Percentiles rank a stretch among this genome's conserved stretches.
Evolutionary conservation across 2,888 invertebrate species (phyloP).

Genomic region (Orthosia incerta): DNA sequence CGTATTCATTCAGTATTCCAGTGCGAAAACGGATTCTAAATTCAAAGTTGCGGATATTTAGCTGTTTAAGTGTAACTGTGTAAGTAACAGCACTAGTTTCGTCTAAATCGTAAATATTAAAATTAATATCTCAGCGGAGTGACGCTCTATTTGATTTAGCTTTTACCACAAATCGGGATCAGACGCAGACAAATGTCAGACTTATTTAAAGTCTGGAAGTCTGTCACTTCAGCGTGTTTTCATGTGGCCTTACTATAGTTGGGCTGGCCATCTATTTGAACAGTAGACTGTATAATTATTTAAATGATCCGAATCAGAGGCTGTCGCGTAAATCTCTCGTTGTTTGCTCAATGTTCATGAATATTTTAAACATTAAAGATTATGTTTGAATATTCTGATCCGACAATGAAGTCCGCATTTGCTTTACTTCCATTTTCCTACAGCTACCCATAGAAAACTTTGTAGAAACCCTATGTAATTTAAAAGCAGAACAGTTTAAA

Average conservation of each 20-base stretch:
- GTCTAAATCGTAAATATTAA: slow-evolving; percentile 63
- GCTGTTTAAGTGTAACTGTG: slow-evolving; percentile 35
- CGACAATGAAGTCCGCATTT: not conserved
- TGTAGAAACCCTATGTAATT: slow-evolving; percentile 7
- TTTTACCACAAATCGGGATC: slow-evolving; percentile 60
- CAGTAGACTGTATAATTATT: slow-evolving; percentile 21
- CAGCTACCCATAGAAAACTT: not conserved
- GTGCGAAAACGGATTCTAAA: slow-evolving; percentile 3
- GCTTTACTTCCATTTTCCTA: too few species aligned
- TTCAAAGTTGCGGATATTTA: slow-evolving; percentile 42
- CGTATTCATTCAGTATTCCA: not conserved
- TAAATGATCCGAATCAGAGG: slow-evolving; percentile 28
- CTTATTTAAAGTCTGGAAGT: slow-evolving; percentile 57
- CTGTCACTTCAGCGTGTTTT: slow-evolving; percentile 34
- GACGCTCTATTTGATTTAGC: slow-evolving; percentile 64
- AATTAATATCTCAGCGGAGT: slow-evolving; percentile 57
- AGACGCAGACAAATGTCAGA: slow-evolving; percentile 59
- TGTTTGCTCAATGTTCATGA: not conserved
- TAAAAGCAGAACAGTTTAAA: slow-evolving; percentile 18
- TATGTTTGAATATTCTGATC: not conserved
- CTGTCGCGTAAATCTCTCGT: slow-evolving; percentile 32
- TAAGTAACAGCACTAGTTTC: slow-evolving; percentile 56
- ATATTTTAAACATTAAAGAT: slow-evolving; percentile 19
- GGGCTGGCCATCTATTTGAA: slow-evolving; percentile 18
- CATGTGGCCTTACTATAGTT: slow-evolving; percentile 17